A percentile compares a stretch with the other conserved stretches of the same genome.
Evolutionary conservation across 2,888 invertebrate species (phyloP).

Genomic region (Falcaria lacertinaria): DNA sequence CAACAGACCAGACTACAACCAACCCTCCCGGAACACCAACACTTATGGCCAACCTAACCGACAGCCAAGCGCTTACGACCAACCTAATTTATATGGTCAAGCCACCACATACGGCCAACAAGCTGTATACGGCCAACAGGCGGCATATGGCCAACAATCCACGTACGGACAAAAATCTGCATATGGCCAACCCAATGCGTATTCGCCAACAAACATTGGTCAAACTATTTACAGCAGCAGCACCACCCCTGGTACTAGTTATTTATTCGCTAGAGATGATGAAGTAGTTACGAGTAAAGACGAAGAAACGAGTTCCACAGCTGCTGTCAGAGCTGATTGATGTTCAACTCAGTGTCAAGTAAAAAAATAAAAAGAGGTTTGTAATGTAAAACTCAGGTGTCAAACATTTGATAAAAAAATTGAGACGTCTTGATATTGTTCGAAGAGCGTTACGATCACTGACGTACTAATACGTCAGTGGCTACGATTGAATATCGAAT

Average conservation of each 20-base stretch:
- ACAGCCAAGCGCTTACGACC: constrained; percentile 5
- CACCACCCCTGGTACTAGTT: constrained; percentile 73
- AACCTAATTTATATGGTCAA: constrained; percentile 16
- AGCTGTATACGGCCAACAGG: constrained; percentile 18
- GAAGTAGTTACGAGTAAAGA: constrained; percentile 55
- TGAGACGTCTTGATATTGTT: too few species aligned
- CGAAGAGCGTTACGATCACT: too few species aligned
- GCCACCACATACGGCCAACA: constrained; percentile 15
- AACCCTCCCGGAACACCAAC: constrained; percentile 28
- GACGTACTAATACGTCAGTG: too few species aligned
- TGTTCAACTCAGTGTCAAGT: too few species aligned
- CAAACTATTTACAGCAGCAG: constrained; percentile 38
- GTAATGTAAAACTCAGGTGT: too few species aligned
- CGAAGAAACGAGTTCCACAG: constrained; percentile 41
- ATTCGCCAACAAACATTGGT: constrained; percentile 19
- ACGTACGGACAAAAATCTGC: constrained; percentile 12
- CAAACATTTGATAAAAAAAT: too few species aligned
- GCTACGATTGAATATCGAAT: too few species aligned
- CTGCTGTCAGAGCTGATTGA: background rate
- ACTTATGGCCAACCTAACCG: constrained; percentile 23
- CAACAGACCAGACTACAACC: constrained; percentile 17
- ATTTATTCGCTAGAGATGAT: constrained; percentile 76
- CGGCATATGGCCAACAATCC: constrained; percentile 20
- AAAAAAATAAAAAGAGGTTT: too few species aligned
- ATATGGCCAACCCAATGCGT: constrained; percentile 15